Percentiles rank a stretch among this genome's conserved stretches.
Conservation (phyloP, 2,888 invertebrate species). For the Spisula solida region DNA sequence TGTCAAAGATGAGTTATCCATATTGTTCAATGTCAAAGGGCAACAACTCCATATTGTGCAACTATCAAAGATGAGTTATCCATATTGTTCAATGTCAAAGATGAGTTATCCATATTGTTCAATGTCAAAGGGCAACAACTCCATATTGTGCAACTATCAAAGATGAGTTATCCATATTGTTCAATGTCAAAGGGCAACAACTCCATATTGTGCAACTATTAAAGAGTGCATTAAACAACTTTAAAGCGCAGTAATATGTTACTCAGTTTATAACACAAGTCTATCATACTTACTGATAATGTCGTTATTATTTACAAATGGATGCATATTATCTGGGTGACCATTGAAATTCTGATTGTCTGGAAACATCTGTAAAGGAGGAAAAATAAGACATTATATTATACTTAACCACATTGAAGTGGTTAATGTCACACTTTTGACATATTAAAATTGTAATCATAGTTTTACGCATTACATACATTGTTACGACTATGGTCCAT, state of each 20-base stretch:
- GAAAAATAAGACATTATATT: not conserved
- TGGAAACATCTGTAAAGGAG: slow-evolving; percentile 76
- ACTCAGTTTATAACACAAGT: not conserved
- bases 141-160: not conserved
- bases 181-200: not conserved
- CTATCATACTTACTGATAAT: slow-evolving; percentile 71
- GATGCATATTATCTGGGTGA: slow-evolving; percentile 76
- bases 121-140: not conserved
- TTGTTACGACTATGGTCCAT: too few relatives aligned
- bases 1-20: too few relatives aligned
- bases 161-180: too few relatives aligned
- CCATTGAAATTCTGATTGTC: slow-evolving; percentile 77
- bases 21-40: not conserved
- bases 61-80: too few relatives aligned
- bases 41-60: not conserved
- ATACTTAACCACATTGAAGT: too few relatives aligned
- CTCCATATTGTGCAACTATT: not conserved
- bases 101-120: too few relatives aligned
- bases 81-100: too few relatives aligned
- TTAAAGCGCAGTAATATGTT: not conserved
- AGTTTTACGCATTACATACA: too few relatives aligned
- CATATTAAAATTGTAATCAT: too few relatives aligned
- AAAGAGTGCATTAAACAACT: not conserved
- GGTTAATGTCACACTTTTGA: too few relatives aligned
- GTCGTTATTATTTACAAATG: slow-evolving; percentile 77